Conservation (phyloP, 2,797 vertebrate species). For the Nothura maculosa region DNA sequence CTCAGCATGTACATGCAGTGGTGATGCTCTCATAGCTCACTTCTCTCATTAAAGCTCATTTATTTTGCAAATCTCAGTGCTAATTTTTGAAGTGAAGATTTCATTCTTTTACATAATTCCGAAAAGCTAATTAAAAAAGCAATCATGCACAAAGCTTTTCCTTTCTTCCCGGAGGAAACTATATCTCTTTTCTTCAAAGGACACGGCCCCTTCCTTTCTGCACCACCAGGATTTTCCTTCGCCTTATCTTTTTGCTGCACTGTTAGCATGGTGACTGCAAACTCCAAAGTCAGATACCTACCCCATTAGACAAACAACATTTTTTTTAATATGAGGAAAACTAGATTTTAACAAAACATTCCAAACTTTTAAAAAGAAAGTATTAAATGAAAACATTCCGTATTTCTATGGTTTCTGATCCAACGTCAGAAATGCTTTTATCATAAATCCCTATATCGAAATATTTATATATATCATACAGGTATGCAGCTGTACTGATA, state of each 20-base stretch:
- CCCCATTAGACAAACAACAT: constrained; percentile 3
- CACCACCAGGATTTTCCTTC: constrained; percentile 37
- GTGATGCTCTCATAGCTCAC: constrained; percentile 26
- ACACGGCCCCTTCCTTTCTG: constrained; percentile 18
- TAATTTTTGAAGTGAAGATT: constrained; percentile 58
- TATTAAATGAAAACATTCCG: background rate
- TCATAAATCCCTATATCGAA: background rate
- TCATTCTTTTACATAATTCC: constrained; percentile 43
- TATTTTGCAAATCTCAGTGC: constrained; percentile 17
- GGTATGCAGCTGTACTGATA: background rate
- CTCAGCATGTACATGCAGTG: background rate
- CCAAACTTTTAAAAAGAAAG: background rate
- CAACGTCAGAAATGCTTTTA: background rate
- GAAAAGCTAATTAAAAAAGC: constrained; percentile 68
- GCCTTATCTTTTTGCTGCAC: constrained; percentile 24
- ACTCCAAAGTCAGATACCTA: constrained; percentile 16
- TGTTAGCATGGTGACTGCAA: constrained; percentile 2
- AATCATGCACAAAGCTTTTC: constrained; percentile 36
- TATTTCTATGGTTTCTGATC: background rate
- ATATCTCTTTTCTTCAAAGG: constrained; percentile 40
- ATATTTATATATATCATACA: background rate
- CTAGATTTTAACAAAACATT: background rate
- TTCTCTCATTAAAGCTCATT: constrained; percentile 47
- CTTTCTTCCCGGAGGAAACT: constrained; percentile 50
- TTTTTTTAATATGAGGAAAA: background rate